Percentiles rank a stretch among this genome's conserved stretches.
Conservation (phyloP, 2,113 vertebrate species). For the Siphamia tubifer region DNA sequence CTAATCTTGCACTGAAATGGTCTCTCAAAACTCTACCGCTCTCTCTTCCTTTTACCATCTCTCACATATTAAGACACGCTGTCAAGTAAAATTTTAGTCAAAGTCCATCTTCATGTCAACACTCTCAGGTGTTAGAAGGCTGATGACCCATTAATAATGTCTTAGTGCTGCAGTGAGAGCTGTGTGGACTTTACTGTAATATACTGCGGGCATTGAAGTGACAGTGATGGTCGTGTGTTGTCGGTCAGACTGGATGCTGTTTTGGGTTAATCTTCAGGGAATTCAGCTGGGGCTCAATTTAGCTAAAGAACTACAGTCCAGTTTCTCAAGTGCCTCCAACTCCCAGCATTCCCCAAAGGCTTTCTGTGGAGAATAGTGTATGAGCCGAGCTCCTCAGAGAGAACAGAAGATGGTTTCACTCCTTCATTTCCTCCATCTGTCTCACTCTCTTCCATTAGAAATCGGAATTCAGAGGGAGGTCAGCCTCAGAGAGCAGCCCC, state of each 20-base stretch:
- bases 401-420: conserved; percentile 1
- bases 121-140: conserved; percentile 50
- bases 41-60: not conserved
- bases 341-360: conserved; percentile 35
- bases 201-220: conserved; percentile 26
- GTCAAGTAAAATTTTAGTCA: conserved; percentile 50
- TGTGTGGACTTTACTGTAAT: conserved; percentile 15
- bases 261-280: conserved; percentile 26
- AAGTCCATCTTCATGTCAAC: conserved; percentile 48
- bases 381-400: not conserved
- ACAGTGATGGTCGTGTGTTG: conserved; percentile 33
- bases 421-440: not conserved
- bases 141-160: conserved; percentile 48
- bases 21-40: not conserved
- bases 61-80: conserved; percentile 51
- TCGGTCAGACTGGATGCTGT: conserved; percentile 26
- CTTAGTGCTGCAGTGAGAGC: conserved; percentile 4
- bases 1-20: conserved; percentile 16
- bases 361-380: not conserved
- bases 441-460: conserved; percentile 16
- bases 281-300: conserved; percentile 36
- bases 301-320: conserved; percentile 33
- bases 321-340: conserved; percentile 42
- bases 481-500: not conserved
- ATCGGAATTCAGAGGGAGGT: conserved; percentile 25